Percentiles rank a stretch among this genome's conserved stretches.
Evolutionary conservation across 2,113 vertebrate genomes (phyloP).

Genomic region (Podocnemis expansa): DNA sequence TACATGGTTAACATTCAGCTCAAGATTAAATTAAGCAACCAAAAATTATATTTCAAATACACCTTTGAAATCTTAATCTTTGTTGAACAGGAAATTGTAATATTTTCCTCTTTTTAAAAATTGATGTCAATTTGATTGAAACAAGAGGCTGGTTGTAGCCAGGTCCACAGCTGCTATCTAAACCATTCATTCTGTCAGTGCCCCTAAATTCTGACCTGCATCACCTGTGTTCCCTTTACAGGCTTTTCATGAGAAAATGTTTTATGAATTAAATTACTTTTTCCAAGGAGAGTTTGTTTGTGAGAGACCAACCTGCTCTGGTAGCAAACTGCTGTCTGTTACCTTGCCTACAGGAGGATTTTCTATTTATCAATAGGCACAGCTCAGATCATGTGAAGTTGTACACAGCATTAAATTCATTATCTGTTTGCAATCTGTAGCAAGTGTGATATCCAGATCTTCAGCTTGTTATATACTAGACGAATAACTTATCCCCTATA

Average conservation of each 20-base stretch:
- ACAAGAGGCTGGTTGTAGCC: constrained; percentile 26
- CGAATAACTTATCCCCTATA: background rate
- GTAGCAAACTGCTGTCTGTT: constrained; percentile 51
- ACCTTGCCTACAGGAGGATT: constrained; percentile 46
- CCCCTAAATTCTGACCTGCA: constrained; percentile 7
- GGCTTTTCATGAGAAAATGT: constrained; percentile 26
- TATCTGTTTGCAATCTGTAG: background rate
- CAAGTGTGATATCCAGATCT: background rate
- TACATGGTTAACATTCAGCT: background rate
- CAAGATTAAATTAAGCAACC: constrained; percentile 4
- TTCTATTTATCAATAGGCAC: constrained; percentile 53
- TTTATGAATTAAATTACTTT: constrained; percentile 64
- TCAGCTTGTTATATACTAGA: background rate
- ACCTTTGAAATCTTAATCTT: background rate
- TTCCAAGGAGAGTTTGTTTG: constrained; percentile 44
- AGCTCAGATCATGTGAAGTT: constrained; percentile 40
- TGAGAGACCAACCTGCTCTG: constrained; percentile 40
- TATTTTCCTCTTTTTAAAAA: constrained; percentile 18
- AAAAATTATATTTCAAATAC: background rate
- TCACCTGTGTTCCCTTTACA: constrained; percentile 14
- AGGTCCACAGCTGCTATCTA: constrained; percentile 10
- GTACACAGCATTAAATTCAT: constrained; percentile 47
- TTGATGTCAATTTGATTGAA: constrained; percentile 54
- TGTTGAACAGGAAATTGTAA: constrained; percentile 38
- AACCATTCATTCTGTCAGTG: constrained; percentile 21